Evolutionary conservation across 2,113 vertebrate species (phyloP).

Genomic region (Okapia johnstoni): DNA sequence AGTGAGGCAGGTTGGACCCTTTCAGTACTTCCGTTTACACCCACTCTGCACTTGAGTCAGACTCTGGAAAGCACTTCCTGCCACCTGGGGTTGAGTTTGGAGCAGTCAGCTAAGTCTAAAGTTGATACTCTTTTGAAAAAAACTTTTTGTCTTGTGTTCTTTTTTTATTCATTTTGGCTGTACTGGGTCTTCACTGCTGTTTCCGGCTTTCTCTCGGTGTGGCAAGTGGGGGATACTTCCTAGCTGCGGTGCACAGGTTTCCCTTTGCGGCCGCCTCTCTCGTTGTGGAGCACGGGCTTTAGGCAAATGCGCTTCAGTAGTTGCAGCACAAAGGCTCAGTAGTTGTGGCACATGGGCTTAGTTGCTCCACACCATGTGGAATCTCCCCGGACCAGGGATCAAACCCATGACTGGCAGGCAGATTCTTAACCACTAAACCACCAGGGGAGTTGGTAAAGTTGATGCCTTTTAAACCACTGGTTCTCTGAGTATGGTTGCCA

Average conservation of each 20-base stretch:
- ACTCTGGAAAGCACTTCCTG: not conserved
- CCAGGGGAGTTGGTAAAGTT: not conserved
- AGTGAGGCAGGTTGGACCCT: not conserved
- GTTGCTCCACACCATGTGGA: not conserved
- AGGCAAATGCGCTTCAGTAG: not conserved
- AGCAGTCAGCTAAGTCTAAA: not conserved
- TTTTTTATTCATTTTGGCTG: not conserved
- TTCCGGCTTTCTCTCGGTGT: not conserved
- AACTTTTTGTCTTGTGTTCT: not conserved
- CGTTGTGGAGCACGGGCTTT: not conserved
- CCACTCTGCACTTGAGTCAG: not conserved
- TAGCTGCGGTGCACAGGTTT: too few species aligned
- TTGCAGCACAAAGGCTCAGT: not conserved
- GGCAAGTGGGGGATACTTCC: accelerated
- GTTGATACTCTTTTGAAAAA: not conserved
- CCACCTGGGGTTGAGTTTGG: not conserved
- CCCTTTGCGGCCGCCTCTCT: accelerated
- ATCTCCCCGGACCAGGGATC: not conserved
- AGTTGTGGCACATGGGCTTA: not conserved
- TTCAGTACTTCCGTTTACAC: not conserved
- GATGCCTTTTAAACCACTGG: not conserved
- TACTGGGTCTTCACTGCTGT: accelerated
- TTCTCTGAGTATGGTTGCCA: not conserved
- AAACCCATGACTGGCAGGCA: not conserved
- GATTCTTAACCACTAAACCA: not conserved